Conservation (phyloP, 2,797 vertebrate species). For the Acrocephalus scirpaceus region DNA sequence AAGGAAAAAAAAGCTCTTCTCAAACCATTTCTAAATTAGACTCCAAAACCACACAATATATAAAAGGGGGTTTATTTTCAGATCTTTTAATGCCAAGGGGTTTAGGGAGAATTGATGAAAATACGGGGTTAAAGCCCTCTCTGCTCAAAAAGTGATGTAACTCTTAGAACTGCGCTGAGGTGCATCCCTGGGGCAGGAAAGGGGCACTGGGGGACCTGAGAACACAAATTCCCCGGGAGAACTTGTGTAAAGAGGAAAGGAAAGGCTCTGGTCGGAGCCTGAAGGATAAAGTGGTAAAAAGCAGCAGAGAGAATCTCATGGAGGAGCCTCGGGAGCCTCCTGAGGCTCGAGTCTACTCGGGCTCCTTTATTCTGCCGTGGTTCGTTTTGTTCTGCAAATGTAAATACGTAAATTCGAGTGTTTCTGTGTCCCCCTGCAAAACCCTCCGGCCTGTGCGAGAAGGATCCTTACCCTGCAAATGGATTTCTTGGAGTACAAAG, state of each 20-base stretch:
- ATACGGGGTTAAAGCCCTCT: background rate
- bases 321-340: background rate
- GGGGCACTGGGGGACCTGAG: background rate
- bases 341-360: background rate
- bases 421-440: background rate
- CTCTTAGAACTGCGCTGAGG: background rate
- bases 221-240: background rate
- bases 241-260: fast-evolving
- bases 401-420: fast-evolving
- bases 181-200: background rate
- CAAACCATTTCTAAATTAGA: conserved; percentile 54
- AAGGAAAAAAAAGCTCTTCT: conserved; percentile 37
- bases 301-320: background rate
- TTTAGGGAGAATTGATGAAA: background rate
- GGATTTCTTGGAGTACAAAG: background rate
- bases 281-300: background rate
- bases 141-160: fast-evolving
- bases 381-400: background rate
- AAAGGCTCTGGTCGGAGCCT: background rate
- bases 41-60: conserved; percentile 49
- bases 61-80: conserved; percentile 23
- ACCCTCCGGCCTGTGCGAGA: background rate
- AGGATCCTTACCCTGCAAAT: background rate
- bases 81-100: background rate
- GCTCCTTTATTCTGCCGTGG: background rate